Base-by-base conservation (phyloP, 2,797 vertebrate species). In the Allobates femoralis region DNA sequence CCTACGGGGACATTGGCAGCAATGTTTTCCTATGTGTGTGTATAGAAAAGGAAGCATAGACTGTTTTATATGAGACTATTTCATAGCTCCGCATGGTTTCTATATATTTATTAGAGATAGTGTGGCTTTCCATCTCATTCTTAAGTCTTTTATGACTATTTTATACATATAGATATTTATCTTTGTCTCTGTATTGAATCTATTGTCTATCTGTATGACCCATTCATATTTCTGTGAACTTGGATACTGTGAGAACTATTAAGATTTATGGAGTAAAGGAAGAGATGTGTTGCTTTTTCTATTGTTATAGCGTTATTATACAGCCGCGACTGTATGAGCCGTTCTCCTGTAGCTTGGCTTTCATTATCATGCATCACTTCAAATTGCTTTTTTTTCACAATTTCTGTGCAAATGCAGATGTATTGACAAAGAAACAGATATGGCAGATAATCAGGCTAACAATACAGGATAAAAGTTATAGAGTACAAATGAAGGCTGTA, bases 391-490 rank as follows among this genome's bases (percentile, higher is more conserved):
- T 87, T 23, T 86, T n/a, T 53, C 28, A 64, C 77, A 74, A 14
- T 88, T 89, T 67, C 85, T 82, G 77, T 88, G 32, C 88, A 79
- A 83, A 58, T 89, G 5, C 81, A 50, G 32, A 58, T 1, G 14
- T 87, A 92, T 71, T 90, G 89, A 86, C 79, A 85, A 90, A 91
- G 64, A 82, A 71, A 74, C 26, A 60, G 56, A 88, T 81, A 30
- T 23, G 32, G 50, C 51, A 86, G 41, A 50, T 85, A 81, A 28
- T 89, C 86, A 75, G 56, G 0, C 3, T 87, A 85, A 60, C 62
- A 58, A 80, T 78, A 66, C 89, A 91, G 46, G 85, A 84, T 89
- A 64, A 90, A 83, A 34, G 55, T 16, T 58, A 71, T 58, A 73
- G 69, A 85, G 19, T 85, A 32, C 51, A 89, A 86, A 73, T 79